phyloP scores from a whole-genome alignment of 2,113 vertebrate species.

The Scomber japonicus region DNA sequence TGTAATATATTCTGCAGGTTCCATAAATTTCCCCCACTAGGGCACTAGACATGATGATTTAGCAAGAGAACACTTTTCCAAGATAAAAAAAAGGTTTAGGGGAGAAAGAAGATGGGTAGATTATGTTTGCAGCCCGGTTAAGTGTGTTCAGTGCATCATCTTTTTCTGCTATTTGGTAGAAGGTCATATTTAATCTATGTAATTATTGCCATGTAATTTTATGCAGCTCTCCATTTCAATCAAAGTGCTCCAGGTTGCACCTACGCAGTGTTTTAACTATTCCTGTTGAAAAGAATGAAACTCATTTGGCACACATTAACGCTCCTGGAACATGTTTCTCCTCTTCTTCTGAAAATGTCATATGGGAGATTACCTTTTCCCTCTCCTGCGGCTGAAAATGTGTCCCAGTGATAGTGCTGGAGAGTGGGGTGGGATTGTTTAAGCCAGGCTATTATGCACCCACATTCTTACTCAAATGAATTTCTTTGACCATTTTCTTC shows the following conservation, averaged over 20 bases:
- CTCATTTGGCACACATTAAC: constrained; percentile 8
- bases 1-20: not conserved
- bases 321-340: constrained; percentile 25
- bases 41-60: constrained; percentile 2
- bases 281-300: constrained; percentile 10
- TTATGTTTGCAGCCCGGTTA: constrained; percentile 8
- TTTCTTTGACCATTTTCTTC: constrained; percentile 52
- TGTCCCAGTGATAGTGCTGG: constrained; percentile 33
- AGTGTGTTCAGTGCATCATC: constrained; percentile 19
- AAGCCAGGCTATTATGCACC: constrained; percentile 45
- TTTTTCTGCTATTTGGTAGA: constrained; percentile 47
- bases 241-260: constrained; percentile 34
- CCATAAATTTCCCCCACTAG: not conserved
- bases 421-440: constrained; percentile 30
- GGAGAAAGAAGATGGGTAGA: not conserved
- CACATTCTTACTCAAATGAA: constrained; percentile 68
- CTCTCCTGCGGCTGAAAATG: constrained; percentile 51
- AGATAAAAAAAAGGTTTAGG: not conserved
- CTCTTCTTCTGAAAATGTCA: constrained; percentile 43
- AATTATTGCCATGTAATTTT: constrained; percentile 72
- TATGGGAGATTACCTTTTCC: constrained; percentile 58
- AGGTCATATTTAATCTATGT: constrained; percentile 77
- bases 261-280: constrained; percentile 47
- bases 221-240: constrained; percentile 44
- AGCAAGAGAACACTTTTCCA: not conserved